Base-by-base conservation (phyloP, 2,888 invertebrate species). In the Cerastis leucographa region DNA sequence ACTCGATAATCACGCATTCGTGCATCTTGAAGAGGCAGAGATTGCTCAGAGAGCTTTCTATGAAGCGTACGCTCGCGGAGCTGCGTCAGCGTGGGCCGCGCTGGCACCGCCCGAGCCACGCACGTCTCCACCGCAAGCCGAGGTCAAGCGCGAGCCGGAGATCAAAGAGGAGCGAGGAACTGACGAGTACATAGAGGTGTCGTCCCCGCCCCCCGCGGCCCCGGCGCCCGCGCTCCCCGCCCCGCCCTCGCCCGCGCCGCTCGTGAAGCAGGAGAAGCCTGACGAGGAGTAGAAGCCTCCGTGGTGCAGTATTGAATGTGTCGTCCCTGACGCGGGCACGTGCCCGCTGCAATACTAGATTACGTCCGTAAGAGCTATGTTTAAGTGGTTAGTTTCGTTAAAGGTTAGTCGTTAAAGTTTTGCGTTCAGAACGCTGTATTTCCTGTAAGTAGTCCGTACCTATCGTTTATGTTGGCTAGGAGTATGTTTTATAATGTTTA, bases 1-100 rank as follows among this genome's bases (percentile, higher is more conserved):
- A 92, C 94, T 99, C 7, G 99, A 99, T 89, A 99, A 99, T 92
- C 99, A 99, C 92, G 97, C 97, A 17, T 97, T 97, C 70, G 97
- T 97, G 22, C 97, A 97, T 85, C 89, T 97, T 7, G 97, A 97
- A 82, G 97, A 97, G 83, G 96, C 96, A 0, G 96, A 96, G 87
- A 93, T 97, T 71, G 96, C 96, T 6, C 96, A 96, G 81, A 91
- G 96, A 76, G 96, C 95, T 19, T 96, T 96, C 76, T 96, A 96
- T 70, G 96, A 96, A 73, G 96, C 96, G 1, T 96, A 96, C 70
- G 96, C 96, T 0, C 91, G 96, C 49, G 96, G 96, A 0, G 96
- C 96, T 8, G 96, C 95, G 0, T 90, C 94, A 0, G 96, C 96
- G 7, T 96, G 96, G 96, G 96, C 96, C 0, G 96, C 96, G 9